Evolutionary conservation across 2,113 vertebrate genomes (phyloP).

Genomic region (Alligator sinensis): DNA sequence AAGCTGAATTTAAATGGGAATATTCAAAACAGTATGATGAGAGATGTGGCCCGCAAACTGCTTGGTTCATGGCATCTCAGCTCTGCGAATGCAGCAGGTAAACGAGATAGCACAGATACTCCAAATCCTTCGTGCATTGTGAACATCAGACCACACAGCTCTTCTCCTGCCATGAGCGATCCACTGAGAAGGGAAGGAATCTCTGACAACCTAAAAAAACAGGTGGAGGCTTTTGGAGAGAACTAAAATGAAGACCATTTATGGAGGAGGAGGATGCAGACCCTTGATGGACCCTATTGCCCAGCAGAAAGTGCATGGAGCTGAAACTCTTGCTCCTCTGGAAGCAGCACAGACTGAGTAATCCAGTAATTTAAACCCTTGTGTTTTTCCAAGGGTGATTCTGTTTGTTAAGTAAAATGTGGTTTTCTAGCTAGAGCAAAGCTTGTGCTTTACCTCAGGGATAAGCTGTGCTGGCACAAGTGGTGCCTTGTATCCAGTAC

Average conservation of each 20-base stretch:
- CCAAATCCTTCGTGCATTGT: background rate
- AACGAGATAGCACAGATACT: background rate
- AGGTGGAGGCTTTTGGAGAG: background rate
- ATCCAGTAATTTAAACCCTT: conserved; percentile 28
- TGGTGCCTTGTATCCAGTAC: background rate
- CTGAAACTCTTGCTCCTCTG: background rate
- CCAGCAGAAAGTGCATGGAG: background rate
- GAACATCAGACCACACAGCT: background rate
- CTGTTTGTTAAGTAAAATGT: background rate
- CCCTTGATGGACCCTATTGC: background rate
- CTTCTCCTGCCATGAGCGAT: background rate
- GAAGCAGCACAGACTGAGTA: conserved; percentile 19
- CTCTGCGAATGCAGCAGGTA: background rate
- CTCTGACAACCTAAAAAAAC: background rate
- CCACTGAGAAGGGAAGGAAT: background rate
- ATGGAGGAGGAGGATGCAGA: background rate
- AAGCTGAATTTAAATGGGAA: background rate
- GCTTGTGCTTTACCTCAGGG: background rate
- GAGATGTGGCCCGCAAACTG: background rate
- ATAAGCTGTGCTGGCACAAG: background rate
- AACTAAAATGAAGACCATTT: background rate
- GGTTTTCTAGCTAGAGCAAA: background rate
- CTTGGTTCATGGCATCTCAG: rapidly evolving
- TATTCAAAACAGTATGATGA: background rate
- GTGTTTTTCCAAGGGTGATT: conserved; percentile 12